A percentile compares a stretch with the other conserved stretches of the same genome.
Conservation (phyloP, 2,797 vertebrate genomes). For the Enteromius anoplus region DNA sequence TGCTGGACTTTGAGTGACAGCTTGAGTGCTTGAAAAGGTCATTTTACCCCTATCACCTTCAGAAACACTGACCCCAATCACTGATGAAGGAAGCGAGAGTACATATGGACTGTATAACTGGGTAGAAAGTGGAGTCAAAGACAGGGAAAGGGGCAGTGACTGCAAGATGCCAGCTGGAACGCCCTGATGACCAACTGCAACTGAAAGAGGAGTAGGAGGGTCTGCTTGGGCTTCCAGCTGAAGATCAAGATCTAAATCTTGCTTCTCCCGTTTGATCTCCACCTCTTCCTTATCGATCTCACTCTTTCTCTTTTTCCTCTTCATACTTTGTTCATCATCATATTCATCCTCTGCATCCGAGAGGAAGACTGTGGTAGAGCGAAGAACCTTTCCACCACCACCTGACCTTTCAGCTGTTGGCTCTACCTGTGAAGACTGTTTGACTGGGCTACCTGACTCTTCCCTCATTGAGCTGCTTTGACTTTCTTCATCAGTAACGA, state of each 20-base stretch:
- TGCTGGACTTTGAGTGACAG: slow-evolving; percentile 64
- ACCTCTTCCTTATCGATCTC: slow-evolving; percentile 74
- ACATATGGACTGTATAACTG: slow-evolving; percentile 79
- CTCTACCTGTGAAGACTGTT: slow-evolving; percentile 69
- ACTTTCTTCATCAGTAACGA: slow-evolving; percentile 82
- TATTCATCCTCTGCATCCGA: slow-evolving; percentile 83
- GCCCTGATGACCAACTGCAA: slow-evolving; percentile 65
- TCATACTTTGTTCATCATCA: slow-evolving; percentile 75
- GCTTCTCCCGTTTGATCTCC: slow-evolving; percentile 76
- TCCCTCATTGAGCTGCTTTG: slow-evolving; percentile 71
- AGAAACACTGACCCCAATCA: slow-evolving; percentile 65
- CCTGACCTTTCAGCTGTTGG: slow-evolving; percentile 66
- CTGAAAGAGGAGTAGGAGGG: slow-evolving; percentile 71
- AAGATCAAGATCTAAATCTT: slow-evolving; percentile 78
- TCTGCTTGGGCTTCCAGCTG: slow-evolving; percentile 81
- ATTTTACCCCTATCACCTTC: slow-evolving; percentile 70
- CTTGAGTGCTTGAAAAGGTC: slow-evolving; percentile 72
- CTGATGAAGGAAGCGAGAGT: slow-evolving; percentile 74
- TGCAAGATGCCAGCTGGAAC: slow-evolving; percentile 72
- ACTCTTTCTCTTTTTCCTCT: slow-evolving; percentile 72
- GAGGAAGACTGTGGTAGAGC: slow-evolving; percentile 82
- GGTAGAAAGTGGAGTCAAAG: slow-evolving; percentile 75
- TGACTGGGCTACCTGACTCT: slow-evolving; percentile 71
- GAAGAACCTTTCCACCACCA: slow-evolving; percentile 79
- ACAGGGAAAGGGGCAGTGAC: slow-evolving; percentile 74